phyloP scores from a whole-genome alignment of 2,888 invertebrate genomes.

The Tenthredo notha region DNA sequence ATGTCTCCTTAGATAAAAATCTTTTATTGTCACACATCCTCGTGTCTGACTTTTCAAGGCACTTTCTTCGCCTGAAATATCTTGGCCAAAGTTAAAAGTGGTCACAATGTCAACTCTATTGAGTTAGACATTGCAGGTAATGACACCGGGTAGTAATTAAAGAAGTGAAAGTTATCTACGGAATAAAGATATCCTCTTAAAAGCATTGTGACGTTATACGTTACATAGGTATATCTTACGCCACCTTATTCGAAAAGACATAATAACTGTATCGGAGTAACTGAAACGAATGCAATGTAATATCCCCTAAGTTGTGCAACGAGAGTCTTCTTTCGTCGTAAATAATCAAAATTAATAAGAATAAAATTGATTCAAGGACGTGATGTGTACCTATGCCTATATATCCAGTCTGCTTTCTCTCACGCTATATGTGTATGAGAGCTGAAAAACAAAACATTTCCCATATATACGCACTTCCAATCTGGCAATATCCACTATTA shows the following conservation, averaged over 20 bases:
- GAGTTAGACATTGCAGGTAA: neutral
- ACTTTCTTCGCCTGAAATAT: slow-evolving; percentile 4
- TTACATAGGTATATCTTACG: neutral
- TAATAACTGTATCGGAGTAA: slow-evolving; percentile 8
- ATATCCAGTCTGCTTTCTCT: slow-evolving; percentile 44
- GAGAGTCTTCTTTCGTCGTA: neutral
- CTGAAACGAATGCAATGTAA: neutral
- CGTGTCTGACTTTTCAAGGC: neutral
- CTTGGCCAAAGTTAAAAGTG: neutral
- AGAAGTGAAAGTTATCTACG: slow-evolving; percentile 10
- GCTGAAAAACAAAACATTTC: neutral
- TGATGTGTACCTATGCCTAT: neutral
- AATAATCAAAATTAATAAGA: neutral
- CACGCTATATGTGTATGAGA: neutral
- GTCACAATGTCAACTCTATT: neutral
- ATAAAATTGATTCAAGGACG: slow-evolving; percentile 13
- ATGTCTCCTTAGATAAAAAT: neutral
- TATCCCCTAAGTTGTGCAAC: neutral
- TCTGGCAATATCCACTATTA: neutral
- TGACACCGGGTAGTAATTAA: neutral
- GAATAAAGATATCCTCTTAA: neutral
- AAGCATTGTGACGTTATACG: neutral
- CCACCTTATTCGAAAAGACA: neutral
- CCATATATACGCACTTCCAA: neutral
- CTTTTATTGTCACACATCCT: neutral